A percentile compares a stretch with the other conserved stretches of the same genome.
phyloP scores from a whole-genome alignment of 2,888 invertebrate genomes.

The Nomada fucata region DNA sequence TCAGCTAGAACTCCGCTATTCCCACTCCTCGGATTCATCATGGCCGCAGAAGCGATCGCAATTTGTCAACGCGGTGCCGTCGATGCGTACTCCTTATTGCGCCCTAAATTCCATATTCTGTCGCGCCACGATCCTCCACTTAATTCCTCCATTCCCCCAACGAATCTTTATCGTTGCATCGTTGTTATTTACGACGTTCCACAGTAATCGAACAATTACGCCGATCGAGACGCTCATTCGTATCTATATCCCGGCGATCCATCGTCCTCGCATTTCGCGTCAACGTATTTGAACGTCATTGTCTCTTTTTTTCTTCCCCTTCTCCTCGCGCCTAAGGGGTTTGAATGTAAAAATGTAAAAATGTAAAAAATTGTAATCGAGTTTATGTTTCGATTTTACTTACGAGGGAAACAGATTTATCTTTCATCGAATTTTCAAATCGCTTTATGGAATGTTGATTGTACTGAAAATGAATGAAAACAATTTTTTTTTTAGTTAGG shows the following conservation, averaged over 20 bases:
- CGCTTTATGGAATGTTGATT: no score
- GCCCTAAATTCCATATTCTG: conserved; percentile 4
- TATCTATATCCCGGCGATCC: background rate
- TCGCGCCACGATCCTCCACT: background rate
- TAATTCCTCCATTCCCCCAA: background rate
- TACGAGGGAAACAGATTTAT: no score
- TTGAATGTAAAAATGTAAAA: no score
- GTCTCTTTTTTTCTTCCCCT: no score
- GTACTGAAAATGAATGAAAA: no score
- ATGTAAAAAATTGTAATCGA: no score
- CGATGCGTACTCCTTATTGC: conserved; percentile 12
- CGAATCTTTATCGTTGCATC: conserved; percentile 5
- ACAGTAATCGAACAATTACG: conserved; percentile 21
- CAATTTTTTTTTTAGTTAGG: no score
- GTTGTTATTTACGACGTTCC: conserved; percentile 7
- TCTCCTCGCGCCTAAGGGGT: no score
- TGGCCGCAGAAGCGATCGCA: conserved; percentile 33
- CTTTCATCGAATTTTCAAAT: no score
- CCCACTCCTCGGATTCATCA: conserved; percentile 34
- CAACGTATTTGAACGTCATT: no score
- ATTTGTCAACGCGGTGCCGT: conserved; percentile 35
- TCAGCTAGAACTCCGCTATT: conserved; percentile 5
- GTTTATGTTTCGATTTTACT: no score
- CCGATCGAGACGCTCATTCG: background rate
- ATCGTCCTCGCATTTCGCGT: no score